phyloP scores from a whole-genome alignment of 2,113 vertebrate species.

The Castor canadensis region DNA sequence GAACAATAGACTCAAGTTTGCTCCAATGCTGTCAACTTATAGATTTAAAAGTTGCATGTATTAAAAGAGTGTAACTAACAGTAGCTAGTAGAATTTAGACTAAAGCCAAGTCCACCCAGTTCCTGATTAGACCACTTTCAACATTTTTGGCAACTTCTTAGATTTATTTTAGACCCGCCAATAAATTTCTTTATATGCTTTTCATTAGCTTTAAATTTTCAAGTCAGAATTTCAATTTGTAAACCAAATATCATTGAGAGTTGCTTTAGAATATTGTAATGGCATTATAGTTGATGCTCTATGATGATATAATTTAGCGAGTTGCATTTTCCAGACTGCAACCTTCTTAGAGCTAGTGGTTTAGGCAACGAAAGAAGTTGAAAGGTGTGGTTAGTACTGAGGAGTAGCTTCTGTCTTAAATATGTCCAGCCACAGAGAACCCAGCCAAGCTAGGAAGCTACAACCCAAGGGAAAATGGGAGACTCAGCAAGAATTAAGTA shows the following conservation, averaged over 20 bases:
- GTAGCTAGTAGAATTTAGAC: background rate
- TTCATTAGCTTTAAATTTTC: background rate
- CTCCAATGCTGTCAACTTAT: background rate
- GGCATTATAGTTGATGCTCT: background rate
- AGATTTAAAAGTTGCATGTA: background rate
- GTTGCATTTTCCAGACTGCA: background rate
- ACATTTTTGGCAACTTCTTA: background rate
- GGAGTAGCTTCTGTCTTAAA: background rate
- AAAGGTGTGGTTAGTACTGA: background rate
- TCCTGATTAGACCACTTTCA: background rate
- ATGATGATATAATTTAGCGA: background rate
- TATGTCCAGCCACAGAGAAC: background rate
- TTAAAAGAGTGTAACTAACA: background rate
- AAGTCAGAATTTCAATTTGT: background rate
- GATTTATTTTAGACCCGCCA: background rate
- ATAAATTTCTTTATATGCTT: background rate
- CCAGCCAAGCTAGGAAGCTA: background rate
- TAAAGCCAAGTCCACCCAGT: background rate
- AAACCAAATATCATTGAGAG: background rate
- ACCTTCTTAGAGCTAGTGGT: background rate
- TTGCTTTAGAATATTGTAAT: fast-evolving
- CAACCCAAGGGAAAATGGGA: background rate
- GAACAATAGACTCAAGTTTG: too few relatives aligned
- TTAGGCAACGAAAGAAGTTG: background rate
- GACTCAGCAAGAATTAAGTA: background rate